phyloP scores from a whole-genome alignment of 1,140 invertebrate genomes.

The Monomorium pharaonis region DNA sequence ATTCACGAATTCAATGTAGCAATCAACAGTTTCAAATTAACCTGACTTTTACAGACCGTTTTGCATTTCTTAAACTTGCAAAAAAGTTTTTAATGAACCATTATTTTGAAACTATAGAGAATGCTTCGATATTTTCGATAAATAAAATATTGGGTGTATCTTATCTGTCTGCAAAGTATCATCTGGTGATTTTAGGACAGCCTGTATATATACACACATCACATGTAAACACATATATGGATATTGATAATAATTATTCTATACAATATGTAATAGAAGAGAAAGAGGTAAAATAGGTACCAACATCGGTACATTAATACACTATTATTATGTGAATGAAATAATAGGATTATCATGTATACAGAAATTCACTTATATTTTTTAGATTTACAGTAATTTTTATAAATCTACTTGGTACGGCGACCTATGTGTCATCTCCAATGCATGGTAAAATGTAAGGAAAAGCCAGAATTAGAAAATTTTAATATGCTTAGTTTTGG shows the following conservation, averaged over 20 bases:
- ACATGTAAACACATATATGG: constrained; percentile 63
- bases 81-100: neutral
- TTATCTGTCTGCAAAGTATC: constrained; percentile 22
- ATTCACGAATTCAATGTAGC: constrained; percentile 2
- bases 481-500: constrained; percentile 79
- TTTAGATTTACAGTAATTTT: constrained; percentile 84
- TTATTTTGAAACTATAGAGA: neutral
- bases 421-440: constrained; percentile 79
- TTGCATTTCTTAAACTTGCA: neutral
- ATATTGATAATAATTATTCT: constrained; percentile 76
- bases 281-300: constrained; percentile 60
- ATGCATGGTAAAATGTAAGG: constrained; percentile 74
- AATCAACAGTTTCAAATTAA: neutral
- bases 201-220: constrained; percentile 64
- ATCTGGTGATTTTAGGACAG: constrained; percentile 26
- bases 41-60: neutral
- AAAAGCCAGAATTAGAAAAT: constrained; percentile 78
- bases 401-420: constrained; percentile 83
- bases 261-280: constrained; percentile 60
- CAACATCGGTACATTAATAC: constrained; percentile 63
- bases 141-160: neutral
- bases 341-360: constrained; percentile 75
- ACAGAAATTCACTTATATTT: constrained; percentile 84
- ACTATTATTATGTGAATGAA: constrained; percentile 67
- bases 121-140: neutral